These are phyloP conservation scores for Drosophila murphyi DNA, from an alignment of 1,140 invertebrate genomes.

Conservation along the genomic window DNA sequence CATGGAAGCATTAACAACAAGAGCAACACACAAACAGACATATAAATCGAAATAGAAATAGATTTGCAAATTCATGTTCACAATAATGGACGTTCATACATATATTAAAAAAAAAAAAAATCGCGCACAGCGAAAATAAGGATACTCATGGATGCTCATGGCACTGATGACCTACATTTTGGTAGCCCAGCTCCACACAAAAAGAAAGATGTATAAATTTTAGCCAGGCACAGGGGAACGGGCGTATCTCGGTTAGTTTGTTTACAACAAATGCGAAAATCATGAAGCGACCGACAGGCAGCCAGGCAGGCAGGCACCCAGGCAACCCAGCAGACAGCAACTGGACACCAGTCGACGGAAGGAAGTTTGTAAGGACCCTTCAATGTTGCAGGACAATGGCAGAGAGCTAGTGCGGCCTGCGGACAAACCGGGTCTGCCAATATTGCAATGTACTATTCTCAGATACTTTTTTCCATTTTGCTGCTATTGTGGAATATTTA, in stretches of 20 bases:
- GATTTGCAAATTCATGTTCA: conserved; percentile 77
- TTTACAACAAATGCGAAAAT: conserved; percentile 63
- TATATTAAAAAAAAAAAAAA: conserved; percentile 40
- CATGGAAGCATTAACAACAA: conserved; percentile 36
- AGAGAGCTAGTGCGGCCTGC: conserved; percentile 12
- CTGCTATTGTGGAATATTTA: conserved; percentile 25
- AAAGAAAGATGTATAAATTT: conserved; percentile 37
- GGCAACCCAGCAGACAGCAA: conserved; percentile 1
- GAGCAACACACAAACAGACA: conserved; percentile 32
- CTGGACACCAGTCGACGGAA: conserved; percentile 43
- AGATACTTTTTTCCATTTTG: conserved; percentile 6
- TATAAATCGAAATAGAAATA: conserved; percentile 74
- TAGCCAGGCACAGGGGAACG: not conserved
- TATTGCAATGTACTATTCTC: conserved; percentile 60
- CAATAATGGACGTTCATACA: conserved; percentile 59
- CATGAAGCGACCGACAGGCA: conserved; percentile 36
- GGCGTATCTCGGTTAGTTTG: conserved; percentile 54
- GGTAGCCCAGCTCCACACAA: conserved; percentile 6
- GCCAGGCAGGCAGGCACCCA: not conserved
- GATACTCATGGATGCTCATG: conserved; percentile 31
- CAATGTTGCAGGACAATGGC: conserved; percentile 59
- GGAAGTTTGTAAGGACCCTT: conserved; percentile 71
- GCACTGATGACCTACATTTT: conserved; percentile 48
- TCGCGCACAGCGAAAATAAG: conserved; percentile 41
- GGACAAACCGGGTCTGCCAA: conserved; percentile 66